These are phyloP conservation scores for Leucophenga montana DNA, from an alignment of 2,888 invertebrate genomes.

Conservation along the genomic window DNA sequence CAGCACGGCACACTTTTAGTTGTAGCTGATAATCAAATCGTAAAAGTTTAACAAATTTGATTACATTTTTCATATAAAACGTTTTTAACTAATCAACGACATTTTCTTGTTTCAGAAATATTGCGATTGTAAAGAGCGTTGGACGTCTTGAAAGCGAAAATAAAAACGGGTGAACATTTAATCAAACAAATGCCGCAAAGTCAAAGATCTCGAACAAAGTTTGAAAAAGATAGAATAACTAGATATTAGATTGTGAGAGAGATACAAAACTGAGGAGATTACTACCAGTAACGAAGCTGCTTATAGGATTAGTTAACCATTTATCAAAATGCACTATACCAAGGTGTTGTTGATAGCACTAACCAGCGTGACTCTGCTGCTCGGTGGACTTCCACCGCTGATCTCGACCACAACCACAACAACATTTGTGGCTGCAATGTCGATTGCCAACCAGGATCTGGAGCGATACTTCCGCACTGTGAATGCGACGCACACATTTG, in stretches of 20 bases:
- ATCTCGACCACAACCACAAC: conserved; percentile 64
- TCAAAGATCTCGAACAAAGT: conserved; percentile 20
- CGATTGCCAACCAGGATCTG: conserved; percentile 70
- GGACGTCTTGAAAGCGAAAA: background rate
- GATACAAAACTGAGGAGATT: background rate
- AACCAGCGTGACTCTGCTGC: conserved; percentile 54
- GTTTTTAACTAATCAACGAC: background rate
- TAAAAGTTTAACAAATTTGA: too few species aligned
- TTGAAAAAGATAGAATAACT: background rate
- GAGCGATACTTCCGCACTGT: conserved; percentile 68
- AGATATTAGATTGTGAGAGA: background rate
- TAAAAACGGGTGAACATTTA: too few species aligned
- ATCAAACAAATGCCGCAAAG: too few species aligned
- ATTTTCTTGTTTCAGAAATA: conserved; percentile 3
- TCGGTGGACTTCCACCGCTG: conserved; percentile 58
- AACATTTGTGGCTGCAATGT: conserved; percentile 67
- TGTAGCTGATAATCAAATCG: too few species aligned
- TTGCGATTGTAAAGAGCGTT: background rate
- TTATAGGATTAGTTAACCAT: conserved; percentile 19
- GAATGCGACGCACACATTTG: conserved; percentile 63
- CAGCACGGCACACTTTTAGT: too few species aligned
- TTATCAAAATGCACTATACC: conserved; percentile 56
- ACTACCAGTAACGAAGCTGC: conserved; percentile 2
- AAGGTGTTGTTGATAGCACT: conserved; percentile 53
- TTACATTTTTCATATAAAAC: background rate